phyloP scores from a whole-genome alignment of 2,888 invertebrate species.

The Bruchidius siliquastri region DNA sequence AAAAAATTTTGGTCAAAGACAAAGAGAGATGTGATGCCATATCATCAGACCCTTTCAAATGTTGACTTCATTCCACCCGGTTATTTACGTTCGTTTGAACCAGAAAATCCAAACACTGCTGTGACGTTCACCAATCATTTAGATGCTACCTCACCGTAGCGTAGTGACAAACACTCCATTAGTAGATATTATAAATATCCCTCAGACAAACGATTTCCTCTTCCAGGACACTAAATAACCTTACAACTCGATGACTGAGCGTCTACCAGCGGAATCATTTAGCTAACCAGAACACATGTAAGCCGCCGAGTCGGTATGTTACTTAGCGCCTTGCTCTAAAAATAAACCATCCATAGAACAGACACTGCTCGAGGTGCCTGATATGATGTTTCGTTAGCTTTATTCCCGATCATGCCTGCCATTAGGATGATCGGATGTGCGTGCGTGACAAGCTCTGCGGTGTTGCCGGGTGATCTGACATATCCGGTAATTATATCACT shows the following conservation, averaged over 20 bases:
- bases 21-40: too few species aligned
- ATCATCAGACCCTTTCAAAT: too few species aligned
- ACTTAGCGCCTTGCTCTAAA: background rate
- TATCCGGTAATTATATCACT: too few species aligned
- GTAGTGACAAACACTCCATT: background rate
- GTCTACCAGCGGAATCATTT: background rate
- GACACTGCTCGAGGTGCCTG: background rate
- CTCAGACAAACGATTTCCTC: background rate
- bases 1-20: too few species aligned
- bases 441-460: background rate
- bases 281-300: background rate
- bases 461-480: background rate
- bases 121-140: background rate
- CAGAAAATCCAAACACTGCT: too few species aligned
- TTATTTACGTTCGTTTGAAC: too few species aligned
- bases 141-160: background rate
- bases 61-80: too few species aligned
- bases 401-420: background rate
- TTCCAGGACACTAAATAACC: background rate
- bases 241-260: background rate
- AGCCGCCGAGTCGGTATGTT: background rate
- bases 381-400: background rate
- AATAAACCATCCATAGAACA: background rate
- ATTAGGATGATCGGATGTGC: too few species aligned
- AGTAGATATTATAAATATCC: background rate